Evolutionary conservation across 1,140 invertebrate genomes (phyloP).

Genomic region (Stegodyphus dumicola): DNA sequence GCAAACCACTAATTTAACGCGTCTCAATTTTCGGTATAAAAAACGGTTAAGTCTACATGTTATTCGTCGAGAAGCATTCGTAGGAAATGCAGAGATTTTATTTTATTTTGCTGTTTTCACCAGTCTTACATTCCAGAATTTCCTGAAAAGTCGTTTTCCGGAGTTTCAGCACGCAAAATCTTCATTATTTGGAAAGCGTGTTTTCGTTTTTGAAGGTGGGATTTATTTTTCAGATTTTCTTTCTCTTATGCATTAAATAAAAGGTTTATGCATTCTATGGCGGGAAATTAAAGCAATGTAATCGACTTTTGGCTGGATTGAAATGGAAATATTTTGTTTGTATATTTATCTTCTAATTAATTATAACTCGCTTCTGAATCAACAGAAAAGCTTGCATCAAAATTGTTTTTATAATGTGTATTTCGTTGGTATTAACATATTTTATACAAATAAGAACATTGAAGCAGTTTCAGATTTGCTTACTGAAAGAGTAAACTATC

Average conservation of each 20-base stretch:
- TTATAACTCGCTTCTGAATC: too few relatives aligned
- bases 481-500: too few relatives aligned
- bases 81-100: background rate
- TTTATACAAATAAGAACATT: too few relatives aligned
- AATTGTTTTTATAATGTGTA: too few relatives aligned
- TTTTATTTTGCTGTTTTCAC: background rate
- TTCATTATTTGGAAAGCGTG: slow-evolving; percentile 1
- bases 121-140: background rate
- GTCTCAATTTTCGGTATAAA: background rate
- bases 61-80: background rate
- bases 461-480: too few relatives aligned
- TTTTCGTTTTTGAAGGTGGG: background rate
- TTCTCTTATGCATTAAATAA: background rate
- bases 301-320: background rate
- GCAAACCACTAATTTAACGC: slow-evolving; percentile 2
- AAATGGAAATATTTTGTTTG: too few relatives aligned
- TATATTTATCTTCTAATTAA: too few relatives aligned
- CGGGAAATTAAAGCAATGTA: background rate
- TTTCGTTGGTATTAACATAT: too few relatives aligned
- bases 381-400: too few relatives aligned
- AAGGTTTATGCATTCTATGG: background rate
- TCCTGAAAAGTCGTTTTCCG: background rate
- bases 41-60: background rate
- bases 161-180: background rate
- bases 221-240: background rate